Conservation (phyloP, 2,113 vertebrate genomes). For the Alces alces region DNA sequence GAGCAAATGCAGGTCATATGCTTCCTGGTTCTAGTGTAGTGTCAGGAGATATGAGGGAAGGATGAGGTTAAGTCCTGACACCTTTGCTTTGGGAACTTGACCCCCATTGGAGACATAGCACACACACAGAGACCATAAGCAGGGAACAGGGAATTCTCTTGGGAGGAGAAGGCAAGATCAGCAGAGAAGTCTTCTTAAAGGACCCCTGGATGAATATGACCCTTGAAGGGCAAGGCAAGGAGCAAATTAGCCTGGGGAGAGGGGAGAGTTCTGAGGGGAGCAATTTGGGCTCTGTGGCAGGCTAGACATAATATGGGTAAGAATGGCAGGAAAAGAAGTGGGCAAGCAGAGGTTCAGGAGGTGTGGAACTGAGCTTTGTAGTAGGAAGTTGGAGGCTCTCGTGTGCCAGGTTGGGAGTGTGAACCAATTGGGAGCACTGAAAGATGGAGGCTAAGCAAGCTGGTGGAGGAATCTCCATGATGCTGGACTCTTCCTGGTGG, state of each 20-base stretch:
- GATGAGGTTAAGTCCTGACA: background rate
- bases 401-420: background rate
- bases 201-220: background rate
- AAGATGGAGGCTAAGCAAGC: fast-evolving
- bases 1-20: background rate
- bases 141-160: background rate
- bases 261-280: background rate
- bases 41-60: background rate
- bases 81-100: background rate
- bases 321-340: background rate
- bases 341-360: background rate
- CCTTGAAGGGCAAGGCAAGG: background rate
- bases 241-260: background rate
- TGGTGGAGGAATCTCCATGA: background rate
- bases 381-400: background rate
- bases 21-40: background rate
- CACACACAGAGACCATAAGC: background rate
- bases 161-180: background rate
- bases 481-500: background rate
- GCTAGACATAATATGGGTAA: background rate
- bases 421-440: background rate
- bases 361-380: background rate
- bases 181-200: background rate
- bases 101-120: background rate
- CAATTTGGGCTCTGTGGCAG: background rate